Conservation (phyloP, 2,888 invertebrate genomes). For the Cerceris rybyensis region DNA sequence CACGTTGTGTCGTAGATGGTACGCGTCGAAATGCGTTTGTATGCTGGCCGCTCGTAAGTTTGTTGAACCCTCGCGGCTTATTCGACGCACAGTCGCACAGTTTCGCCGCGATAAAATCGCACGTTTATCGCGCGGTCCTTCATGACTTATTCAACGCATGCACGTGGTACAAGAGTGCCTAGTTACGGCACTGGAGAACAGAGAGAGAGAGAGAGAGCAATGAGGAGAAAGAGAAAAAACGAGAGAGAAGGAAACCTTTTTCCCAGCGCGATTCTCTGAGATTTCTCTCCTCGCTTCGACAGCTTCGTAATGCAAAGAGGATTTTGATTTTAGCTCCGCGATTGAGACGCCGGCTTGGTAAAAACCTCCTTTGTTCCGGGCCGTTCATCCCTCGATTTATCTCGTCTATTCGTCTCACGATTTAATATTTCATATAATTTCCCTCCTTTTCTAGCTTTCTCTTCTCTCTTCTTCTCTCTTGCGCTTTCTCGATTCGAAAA, state of each 20-base stretch:
- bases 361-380: neutral
- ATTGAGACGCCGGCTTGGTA: neutral
- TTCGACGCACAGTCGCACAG: conserved; percentile 37
- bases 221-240: no score
- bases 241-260: neutral
- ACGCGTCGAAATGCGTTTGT: conserved; percentile 33
- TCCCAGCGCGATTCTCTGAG: neutral
- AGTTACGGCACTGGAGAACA: conserved; percentile 7
- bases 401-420: neutral
- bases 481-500: neutral
- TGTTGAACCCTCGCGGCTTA: conserved; percentile 41
- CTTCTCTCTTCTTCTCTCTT: neutral
- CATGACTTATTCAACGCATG: conserved; percentile 39
- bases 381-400: neutral
- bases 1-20: conserved; percentile 33
- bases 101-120: conserved; percentile 44
- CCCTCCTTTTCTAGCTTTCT: neutral
- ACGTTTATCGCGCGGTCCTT: conserved; percentile 32
- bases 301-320: conserved; percentile 8
- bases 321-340: conserved; percentile 19
- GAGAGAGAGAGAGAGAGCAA: no score
- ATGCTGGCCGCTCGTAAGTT: conserved; percentile 21
- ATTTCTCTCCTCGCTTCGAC: conserved; percentile 4
- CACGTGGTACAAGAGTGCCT: conserved; percentile 6
- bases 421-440: neutral